A percentile compares a stretch with the other conserved stretches of the same genome.
These are phyloP conservation scores for Lonchura striata DNA, from an alignment of 2,113 vertebrate genomes.

Conservation along the genomic window DNA sequence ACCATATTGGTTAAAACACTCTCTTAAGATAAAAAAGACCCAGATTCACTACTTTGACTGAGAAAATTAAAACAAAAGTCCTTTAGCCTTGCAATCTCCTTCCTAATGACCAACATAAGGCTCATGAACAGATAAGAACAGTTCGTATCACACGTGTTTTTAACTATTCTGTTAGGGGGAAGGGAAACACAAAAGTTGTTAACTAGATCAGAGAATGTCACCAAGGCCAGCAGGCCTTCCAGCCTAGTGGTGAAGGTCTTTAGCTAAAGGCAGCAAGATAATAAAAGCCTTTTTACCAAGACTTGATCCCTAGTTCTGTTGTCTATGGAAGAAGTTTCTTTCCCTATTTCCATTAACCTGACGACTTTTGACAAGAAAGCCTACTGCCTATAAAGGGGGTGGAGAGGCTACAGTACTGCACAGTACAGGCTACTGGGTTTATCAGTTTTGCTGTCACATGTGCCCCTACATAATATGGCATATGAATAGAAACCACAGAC, in stretches of 20 bases:
- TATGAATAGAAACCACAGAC: not conserved
- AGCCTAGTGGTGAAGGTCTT: not conserved
- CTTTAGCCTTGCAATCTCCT: not conserved
- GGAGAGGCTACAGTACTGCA: not conserved
- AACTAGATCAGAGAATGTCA: not conserved
- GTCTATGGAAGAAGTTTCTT: not conserved
- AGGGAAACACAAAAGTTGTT: not conserved
- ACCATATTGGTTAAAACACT: not conserved
- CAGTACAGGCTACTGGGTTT: not conserved
- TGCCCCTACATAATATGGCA: not conserved
- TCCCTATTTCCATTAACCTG: not conserved
- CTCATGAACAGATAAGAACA: not conserved
- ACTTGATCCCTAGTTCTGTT: not conserved
- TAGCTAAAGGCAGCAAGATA: not conserved
- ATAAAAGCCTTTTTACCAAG: not conserved
- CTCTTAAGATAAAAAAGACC: not conserved
- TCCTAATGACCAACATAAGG: not conserved
- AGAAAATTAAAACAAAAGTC: not conserved
- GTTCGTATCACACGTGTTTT: not conserved
- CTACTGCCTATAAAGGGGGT: not conserved
- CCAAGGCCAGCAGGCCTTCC: not conserved
- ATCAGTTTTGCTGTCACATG: not conserved
- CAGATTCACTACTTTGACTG: not conserved
- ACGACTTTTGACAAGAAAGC: not conserved
- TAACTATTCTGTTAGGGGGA: not conserved